Conservation (phyloP, 1,140 invertebrate genomes). For the Hirudo medicinalis region DNA sequence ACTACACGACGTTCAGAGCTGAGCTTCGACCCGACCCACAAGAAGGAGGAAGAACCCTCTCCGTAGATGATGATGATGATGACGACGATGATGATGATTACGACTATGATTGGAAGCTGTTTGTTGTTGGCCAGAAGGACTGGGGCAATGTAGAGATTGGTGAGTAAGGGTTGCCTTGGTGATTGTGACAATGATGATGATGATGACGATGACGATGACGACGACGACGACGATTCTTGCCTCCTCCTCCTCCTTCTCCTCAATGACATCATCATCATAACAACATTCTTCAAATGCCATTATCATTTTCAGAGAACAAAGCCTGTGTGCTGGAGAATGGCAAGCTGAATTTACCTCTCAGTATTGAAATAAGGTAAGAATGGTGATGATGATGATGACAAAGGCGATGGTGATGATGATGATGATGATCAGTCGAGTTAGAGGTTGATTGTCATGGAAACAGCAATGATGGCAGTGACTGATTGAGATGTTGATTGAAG, state of each 20-base stretch:
- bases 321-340: no score
- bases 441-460: no score
- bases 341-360: background rate
- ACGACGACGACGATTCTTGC: background rate
- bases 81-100: slow-evolving; percentile 5
- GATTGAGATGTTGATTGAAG: no score
- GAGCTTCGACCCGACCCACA: background rate
- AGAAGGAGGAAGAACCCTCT: no score
- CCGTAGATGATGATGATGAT: slow-evolving; percentile 1
- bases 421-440: no score
- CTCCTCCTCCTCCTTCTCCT: background rate
- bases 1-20: background rate
- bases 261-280: background rate
- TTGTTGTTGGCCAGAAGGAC: background rate
- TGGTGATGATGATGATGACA: background rate
- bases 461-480: no score
- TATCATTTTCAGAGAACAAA: no score
- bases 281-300: no score
- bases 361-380: background rate
- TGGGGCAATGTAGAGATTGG: background rate
- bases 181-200: background rate
- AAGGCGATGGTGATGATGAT: no score
- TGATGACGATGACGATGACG: background rate
- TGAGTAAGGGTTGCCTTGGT: background rate
- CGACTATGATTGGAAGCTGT: background rate